Conservation (phyloP, 2,797 vertebrate genomes). For the Sparidentex hasta region DNA sequence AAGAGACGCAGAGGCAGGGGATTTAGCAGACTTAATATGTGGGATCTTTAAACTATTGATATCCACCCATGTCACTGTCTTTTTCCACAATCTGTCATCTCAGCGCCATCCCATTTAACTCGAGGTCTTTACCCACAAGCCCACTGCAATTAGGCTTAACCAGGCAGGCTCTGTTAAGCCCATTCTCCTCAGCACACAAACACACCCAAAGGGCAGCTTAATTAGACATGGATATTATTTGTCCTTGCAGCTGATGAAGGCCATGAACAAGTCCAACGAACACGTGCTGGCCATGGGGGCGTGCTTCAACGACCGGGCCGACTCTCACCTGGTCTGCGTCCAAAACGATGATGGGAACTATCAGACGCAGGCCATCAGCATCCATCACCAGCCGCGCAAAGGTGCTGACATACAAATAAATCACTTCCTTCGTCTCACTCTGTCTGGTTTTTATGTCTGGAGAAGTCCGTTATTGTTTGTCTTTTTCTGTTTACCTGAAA, state of each 20-base stretch:
- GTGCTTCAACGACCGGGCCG: slow-evolving; percentile 96
- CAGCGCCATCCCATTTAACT: slow-evolving; percentile 26
- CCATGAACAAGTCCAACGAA: slow-evolving; percentile 99
- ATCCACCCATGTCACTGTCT: slow-evolving; percentile 29
- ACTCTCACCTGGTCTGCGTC: slow-evolving; percentile 97
- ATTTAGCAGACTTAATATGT: slow-evolving; percentile 47
- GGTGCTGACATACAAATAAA: slow-evolving; percentile 78
- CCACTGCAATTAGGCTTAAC: slow-evolving; percentile 70
- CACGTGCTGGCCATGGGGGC: slow-evolving; percentile 97
- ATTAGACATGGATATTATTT: slow-evolving; percentile 52
- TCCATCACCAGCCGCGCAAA: slow-evolving; percentile 97
- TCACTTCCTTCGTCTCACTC: neutral
- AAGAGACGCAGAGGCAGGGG: slow-evolving; percentile 32
- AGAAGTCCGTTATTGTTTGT: neutral
- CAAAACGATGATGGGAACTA: slow-evolving; percentile 99
- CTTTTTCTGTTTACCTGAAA: slow-evolving; percentile 13
- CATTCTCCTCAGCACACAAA: slow-evolving; percentile 17
- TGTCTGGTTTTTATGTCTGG: neutral
- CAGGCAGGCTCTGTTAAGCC: slow-evolving; percentile 38
- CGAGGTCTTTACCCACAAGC: slow-evolving; percentile 40
- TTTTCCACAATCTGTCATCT: slow-evolving; percentile 62
- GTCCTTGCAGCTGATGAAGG: slow-evolving; percentile 95
- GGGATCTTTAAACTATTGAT: slow-evolving; percentile 50
- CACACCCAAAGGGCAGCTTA: slow-evolving; percentile 37
- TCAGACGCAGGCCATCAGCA: slow-evolving; percentile 99